These are phyloP conservation scores for Phycodurus eques DNA, from an alignment of 2,113 vertebrate genomes.

Conservation along the genomic window DNA sequence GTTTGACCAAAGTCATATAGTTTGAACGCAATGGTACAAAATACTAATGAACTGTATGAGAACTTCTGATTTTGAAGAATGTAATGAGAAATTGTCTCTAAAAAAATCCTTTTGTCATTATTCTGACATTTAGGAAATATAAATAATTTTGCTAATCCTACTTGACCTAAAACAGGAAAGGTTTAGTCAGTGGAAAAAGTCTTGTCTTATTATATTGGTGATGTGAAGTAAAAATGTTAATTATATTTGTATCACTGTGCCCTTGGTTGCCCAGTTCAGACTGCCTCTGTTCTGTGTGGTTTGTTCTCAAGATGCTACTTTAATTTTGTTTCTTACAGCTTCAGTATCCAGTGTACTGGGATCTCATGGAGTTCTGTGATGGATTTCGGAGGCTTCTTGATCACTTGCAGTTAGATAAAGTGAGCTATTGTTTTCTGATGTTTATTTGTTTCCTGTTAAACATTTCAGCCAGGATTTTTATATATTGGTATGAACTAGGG, in stretches of 20 bases:
- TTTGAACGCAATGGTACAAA: too few species aligned
- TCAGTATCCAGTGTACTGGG: conserved; percentile 98
- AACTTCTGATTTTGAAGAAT: too few species aligned
- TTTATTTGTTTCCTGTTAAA: not conserved
- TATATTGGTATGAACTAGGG: not conserved
- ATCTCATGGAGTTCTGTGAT: conserved; percentile 95
- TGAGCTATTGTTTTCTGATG: conserved; percentile 39
- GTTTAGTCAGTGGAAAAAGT: too few species aligned
- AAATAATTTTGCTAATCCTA: too few species aligned
- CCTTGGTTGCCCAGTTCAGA: not conserved
- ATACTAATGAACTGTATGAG: too few species aligned
- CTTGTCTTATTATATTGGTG: too few species aligned
- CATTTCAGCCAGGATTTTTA: not conserved
- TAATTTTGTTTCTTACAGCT: conserved; percentile 62
- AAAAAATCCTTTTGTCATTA: too few species aligned
- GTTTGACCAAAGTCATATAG: too few species aligned
- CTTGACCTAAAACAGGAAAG: too few species aligned
- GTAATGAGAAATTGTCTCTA: too few species aligned
- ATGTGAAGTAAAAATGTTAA: too few species aligned
- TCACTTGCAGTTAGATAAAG: conserved; percentile 95
- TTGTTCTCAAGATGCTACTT: not conserved
- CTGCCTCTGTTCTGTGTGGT: not conserved
- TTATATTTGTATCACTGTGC: not conserved
- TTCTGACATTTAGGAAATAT: too few species aligned
- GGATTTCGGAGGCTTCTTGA: conserved; percentile 96